Evolutionary conservation across 2,888 invertebrate genomes (phyloP).

Genomic region (Thereva unica): DNA sequence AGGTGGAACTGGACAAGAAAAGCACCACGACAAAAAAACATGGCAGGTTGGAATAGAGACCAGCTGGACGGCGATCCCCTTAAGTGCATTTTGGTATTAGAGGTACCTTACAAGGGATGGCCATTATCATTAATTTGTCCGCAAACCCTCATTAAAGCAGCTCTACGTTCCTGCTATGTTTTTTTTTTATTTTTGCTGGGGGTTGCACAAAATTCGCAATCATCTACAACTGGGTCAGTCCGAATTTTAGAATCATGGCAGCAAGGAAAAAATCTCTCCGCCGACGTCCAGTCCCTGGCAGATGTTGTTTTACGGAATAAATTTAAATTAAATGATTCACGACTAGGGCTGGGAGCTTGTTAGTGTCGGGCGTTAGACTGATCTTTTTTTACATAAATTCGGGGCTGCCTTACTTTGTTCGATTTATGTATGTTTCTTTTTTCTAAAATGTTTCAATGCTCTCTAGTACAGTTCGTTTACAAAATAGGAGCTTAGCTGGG

Average conservation of each 20-base stretch:
- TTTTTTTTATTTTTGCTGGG: not conserved
- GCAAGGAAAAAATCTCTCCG: not conserved
- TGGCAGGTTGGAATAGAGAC: conserved; percentile 22
- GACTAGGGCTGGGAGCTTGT: not conserved
- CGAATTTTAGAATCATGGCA: conserved; percentile 24
- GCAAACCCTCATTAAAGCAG: conserved; percentile 29
- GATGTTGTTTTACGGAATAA: conserved; percentile 20
- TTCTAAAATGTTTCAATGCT: no score
- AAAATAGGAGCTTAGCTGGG: no score
- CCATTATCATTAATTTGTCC: conserved; percentile 34
- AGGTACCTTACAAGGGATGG: conserved; percentile 26
- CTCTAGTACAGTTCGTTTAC: no score
- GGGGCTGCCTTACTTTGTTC: no score
- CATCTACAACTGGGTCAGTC: conserved; percentile 3
- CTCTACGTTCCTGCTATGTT: conserved; percentile 16
- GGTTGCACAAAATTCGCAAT: conserved; percentile 30
- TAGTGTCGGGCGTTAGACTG: no score
- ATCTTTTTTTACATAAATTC: no score
- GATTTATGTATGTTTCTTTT: no score
- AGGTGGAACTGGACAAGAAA: not conserved
- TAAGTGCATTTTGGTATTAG: conserved; percentile 36
- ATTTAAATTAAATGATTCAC: conserved; percentile 27
- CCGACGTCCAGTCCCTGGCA: conserved; percentile 9
- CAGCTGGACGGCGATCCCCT: conserved; percentile 33
- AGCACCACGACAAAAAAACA: not conserved